Evolutionary conservation across 23 tunicate genomes (phyloP).

Genomic region (Trididemnum nubilum): DNA sequence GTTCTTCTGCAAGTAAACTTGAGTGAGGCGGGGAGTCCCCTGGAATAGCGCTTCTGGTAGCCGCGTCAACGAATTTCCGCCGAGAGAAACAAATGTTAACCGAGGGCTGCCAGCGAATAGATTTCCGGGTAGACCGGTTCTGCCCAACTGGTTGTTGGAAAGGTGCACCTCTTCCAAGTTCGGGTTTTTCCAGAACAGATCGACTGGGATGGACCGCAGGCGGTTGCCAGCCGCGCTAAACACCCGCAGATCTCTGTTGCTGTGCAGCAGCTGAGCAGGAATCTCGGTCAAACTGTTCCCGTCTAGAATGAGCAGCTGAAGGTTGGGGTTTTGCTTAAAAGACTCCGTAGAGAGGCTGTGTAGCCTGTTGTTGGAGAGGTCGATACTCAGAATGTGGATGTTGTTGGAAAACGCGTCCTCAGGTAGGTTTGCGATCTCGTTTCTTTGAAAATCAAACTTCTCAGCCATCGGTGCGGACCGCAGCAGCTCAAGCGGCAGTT

Average conservation of each 20-base stretch:
- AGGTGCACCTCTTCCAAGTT: conserved; percentile 35
- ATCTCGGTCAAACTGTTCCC: conserved; percentile 44
- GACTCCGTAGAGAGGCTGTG: neutral
- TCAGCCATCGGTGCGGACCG: neutral
- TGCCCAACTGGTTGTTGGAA: conserved; percentile 61
- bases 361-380: conserved; percentile 73
- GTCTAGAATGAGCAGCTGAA: conserved; percentile 53
- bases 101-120: conserved; percentile 42
- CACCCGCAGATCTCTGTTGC: conserved; percentile 24
- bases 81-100: conserved; percentile 45
- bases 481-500: conserved; percentile 15
- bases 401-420: conserved; percentile 17
- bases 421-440: conserved; percentile 19
- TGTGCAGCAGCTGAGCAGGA: conserved; percentile 39
- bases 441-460: conserved; percentile 6
- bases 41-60: conserved; percentile 48
- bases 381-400: conserved; percentile 15
- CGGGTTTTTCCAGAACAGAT: conserved; percentile 47
- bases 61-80: conserved; percentile 48
- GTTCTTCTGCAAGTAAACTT: conserved; percentile 42
- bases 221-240: conserved; percentile 50
- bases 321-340: conserved; percentile 38
- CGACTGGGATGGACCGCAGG: conserved; percentile 39
- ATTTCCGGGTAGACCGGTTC: conserved; percentile 35
- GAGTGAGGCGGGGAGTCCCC: conserved; percentile 13